Evolutionary conservation across 2,797 vertebrate species (phyloP), one percentile per base, ranked within the genome.

Genomic region (Myoxocephalus aenaeus): DNA sequence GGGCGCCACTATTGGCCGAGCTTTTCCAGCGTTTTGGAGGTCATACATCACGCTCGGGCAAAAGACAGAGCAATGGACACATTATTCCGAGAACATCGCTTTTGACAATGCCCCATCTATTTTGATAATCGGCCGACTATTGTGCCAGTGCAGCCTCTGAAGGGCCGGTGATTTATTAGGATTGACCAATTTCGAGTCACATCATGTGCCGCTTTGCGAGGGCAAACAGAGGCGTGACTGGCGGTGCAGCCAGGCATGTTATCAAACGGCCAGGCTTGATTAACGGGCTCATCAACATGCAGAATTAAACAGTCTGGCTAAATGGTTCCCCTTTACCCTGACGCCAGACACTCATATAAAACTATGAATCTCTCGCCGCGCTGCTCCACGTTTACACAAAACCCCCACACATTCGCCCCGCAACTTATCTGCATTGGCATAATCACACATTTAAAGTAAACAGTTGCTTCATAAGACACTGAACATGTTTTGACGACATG

Each of bases 171-270:
- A 93, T 89, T 89, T 89, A 93, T 93, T 80, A 72, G 88, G 90
- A 94, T 92, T 88, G 89, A 92, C 90, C 90, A 87, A 92, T 90
- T 92, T 86, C 70, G 83, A 94, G 90, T 92, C 87, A 83, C 85
- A 87, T 92, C 90, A 91, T 92, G 90, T 85, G 90, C 86, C 65
- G 81, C 77, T 82, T 81, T 84, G 83, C 79, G 70, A 87, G 92
- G 90, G 86, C 86, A 89, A 89, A 92, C 91, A 92, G 80, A 90
- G 90, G 87, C 87, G 85, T 92, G 92, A 91, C 90, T 86, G 89
- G 78, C 79, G 79, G 87, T 89, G 92, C 91, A 93, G 89, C 90
- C 90, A 88, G 90, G 86, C 91, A 87, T 92, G 91, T 89, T 92
- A 90, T 93, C 90, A 91, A 89, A 91, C 79, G 86, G 86, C 88